These are phyloP conservation scores for Amphipyra berbera DNA, from an alignment of 2,888 invertebrate genomes.

Conservation along the genomic window DNA sequence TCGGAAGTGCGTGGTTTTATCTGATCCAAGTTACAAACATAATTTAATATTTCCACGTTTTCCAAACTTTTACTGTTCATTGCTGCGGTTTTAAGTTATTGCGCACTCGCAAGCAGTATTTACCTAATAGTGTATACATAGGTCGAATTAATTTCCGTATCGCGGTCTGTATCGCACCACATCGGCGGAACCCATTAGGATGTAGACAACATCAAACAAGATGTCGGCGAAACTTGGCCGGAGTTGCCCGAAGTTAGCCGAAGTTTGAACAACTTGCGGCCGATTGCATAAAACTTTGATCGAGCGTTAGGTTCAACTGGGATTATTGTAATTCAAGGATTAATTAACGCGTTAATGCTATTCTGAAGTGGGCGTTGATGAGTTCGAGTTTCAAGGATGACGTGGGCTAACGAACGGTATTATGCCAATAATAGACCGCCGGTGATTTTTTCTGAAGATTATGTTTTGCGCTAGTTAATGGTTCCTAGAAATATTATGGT, in stretches of 20 bases:
- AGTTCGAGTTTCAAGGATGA: conserved; percentile 6
- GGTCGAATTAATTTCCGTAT: conserved; percentile 70
- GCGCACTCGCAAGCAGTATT: conserved; percentile 20
- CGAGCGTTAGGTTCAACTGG: conserved; percentile 59
- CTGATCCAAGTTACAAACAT: conserved; percentile 38
- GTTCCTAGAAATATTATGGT: too few species aligned
- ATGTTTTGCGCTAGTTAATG: too few species aligned
- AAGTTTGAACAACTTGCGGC: conserved; percentile 58
- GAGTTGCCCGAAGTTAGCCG: conserved; percentile 44
- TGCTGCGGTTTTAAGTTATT: conserved; percentile 14
- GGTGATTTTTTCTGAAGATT: too few species aligned
- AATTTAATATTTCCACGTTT: conserved; percentile 42
- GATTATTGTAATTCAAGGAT: conserved; percentile 59
- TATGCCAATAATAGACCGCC: background rate
- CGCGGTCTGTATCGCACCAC: conserved; percentile 63
- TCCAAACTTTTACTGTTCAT: conserved; percentile 40
- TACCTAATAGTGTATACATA: conserved; percentile 41
- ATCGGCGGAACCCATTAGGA: conserved; percentile 67
- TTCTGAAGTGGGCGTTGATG: conserved; percentile 26
- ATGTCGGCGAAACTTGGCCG: conserved; percentile 55
- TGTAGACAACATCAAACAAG: conserved; percentile 64
- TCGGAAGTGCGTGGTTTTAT: conserved; percentile 39
- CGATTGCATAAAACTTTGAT: conserved; percentile 65
- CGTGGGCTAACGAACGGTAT: background rate
- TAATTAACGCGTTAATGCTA: conserved; percentile 46